Evolutionary conservation across 2,797 vertebrate genomes (phyloP), one percentile per base, ranked within the genome.

Genomic region (Brachyrhaphis roseni): DNA sequence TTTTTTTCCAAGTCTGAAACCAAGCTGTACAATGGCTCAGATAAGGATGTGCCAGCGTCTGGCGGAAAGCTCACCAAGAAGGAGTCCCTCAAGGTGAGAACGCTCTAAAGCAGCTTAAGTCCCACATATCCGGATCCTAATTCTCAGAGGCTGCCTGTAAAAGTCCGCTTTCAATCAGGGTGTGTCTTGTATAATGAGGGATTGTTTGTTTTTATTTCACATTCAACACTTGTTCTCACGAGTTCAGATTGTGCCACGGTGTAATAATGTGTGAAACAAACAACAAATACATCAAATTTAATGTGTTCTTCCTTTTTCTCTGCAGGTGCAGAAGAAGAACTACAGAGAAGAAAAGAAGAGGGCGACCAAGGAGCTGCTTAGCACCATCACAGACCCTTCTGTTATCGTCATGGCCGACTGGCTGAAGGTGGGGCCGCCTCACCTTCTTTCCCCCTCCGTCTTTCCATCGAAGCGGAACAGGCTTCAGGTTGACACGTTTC

Each of bases 371-470:
- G 98, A 99, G 92, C 94, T 99, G 74, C 98, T 99, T 81, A 99
- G 98, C 92, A 99, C 98, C 36, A 98, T 99, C 95, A 99, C 97
- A 0, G 98, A 99, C 84, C 98, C 98, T 26, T 97, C 98, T 18
- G 97, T 99, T 90, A 98, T 99, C 79, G 98, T 99, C 90, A 99
- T 99, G 98, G 96, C 98, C 31, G 98, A 99, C 93, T 99, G 98
- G 98, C 84, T 99, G 26, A 99, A 99, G 97, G 98, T 99, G 84
- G 84, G 90, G 23, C 1, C 23, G 8, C 51, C 51, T 53, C 51
- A 11, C 51, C 51, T 23, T 23, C 23, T 10, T 10, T 23, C 4
- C 23, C 23, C 49, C 23, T 8, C 49, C 2, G 20, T 23, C 20
- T 53, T 53, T 53, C 51, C 23, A 26, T 53, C 23, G 2, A 26